Evolutionary conservation across 2,113 vertebrate genomes (phyloP).

Genomic region (Tauraco erythrolophus): DNA sequence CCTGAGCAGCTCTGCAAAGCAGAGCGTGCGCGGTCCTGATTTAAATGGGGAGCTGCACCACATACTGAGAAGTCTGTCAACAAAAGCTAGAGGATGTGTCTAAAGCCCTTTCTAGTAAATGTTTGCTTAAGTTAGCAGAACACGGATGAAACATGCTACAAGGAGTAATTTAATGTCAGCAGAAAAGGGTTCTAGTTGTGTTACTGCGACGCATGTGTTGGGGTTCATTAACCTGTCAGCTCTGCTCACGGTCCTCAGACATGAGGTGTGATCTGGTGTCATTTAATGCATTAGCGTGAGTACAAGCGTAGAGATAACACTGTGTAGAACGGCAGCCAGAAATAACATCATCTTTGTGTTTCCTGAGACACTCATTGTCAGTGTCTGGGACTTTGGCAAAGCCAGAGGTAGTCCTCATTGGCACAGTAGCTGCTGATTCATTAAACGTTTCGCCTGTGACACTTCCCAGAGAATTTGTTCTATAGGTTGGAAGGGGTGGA

Average conservation of each 20-base stretch:
- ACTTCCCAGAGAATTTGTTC: neutral
- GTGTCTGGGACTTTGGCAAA: neutral
- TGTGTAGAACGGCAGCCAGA: neutral
- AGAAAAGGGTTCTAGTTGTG: neutral
- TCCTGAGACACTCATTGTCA: neutral
- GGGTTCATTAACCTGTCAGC: neutral
- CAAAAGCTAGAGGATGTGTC: neutral
- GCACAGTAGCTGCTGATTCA: neutral
- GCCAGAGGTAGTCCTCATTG: neutral
- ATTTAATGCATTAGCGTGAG: neutral
- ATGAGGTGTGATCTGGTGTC: neutral
- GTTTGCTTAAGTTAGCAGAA: neutral
- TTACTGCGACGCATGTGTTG: neutral
- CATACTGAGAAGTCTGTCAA: neutral
- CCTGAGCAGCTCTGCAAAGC: neutral
- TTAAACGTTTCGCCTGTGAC: neutral
- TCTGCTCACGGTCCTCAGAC: neutral
- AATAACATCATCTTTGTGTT: neutral
- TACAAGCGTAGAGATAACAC: neutral
- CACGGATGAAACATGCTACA: neutral
- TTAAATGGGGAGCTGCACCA: neutral
- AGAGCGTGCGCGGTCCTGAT: neutral
- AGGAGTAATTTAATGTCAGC: constrained; percentile 48
- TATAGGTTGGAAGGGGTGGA: neutral
- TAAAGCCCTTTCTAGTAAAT: neutral